Base-by-base conservation (phyloP, 2,113 vertebrate species). In the Sander vitreus region DNA sequence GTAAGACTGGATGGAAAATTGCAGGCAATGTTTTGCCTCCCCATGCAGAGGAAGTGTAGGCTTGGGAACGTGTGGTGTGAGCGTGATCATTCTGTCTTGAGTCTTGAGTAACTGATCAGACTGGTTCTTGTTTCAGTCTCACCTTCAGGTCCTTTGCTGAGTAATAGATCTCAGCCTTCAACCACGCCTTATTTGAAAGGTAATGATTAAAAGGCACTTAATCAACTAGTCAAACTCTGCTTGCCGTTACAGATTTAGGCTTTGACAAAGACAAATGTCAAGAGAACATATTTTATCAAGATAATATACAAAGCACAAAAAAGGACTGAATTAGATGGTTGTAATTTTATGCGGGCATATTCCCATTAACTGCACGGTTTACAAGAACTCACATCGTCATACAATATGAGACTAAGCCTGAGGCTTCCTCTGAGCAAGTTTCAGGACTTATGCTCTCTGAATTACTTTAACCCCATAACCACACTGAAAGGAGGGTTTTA, bases 1-100 rank as follows among this genome's bases (percentile, higher is more conserved):
- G 50, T 62, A 47, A 63, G 78, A 73, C 81, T 79, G 85, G 59
- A 50, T 70, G 86, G 78, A 86, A 89, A 91, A 89, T 86, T 68
- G 76, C 62, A 62, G 76, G 50, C 66, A 68, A 30, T 21, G 66
- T 81, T 87, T 83, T 70, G 16, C 69, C 50, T 81, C 82, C 62
- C 21, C 7, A 69, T 47, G 70, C 33, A 73, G 67, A 72, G 19
- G 47, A n/a, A 81, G 54, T n/a, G 36, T n/a, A 6, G 25, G 43
- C 30, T 77, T 87, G 50, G 58, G 60, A 73, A 70, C 36, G n/a
- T 36, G 59, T 69, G 75, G 72, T 30, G 71, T 69, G 57, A 76
- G 85, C 50, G 67, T 68, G 6, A 84, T 84, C 73, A 80, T 84
- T 82, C 48, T 85, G 68, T 51, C 58, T 69, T 43, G 7, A 83